Conservation (phyloP, 2,113 vertebrate genomes). For the Cinclus mexicanus region DNA sequence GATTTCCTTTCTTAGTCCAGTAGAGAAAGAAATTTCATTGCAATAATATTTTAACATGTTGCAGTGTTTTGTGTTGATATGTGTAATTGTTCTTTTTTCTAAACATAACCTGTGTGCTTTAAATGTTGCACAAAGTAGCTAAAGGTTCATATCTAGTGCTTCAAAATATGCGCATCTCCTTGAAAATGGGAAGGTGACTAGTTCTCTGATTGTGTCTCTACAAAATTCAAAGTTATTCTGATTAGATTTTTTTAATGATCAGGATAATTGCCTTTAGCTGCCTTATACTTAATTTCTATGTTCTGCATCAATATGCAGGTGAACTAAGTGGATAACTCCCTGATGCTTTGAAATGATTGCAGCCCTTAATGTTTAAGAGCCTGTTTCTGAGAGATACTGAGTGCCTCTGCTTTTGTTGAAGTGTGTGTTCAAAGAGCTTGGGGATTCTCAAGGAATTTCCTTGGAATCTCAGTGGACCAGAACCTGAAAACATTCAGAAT, state of each 20-base stretch:
- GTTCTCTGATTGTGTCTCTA: constrained; percentile 29
- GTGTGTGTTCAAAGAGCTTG: neutral
- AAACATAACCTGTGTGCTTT: neutral
- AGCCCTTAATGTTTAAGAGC: neutral
- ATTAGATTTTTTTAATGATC: constrained; percentile 49
- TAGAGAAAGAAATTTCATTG: neutral
- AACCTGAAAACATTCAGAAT: neutral
- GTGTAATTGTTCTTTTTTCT: neutral
- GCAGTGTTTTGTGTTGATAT: neutral
- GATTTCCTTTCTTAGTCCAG: neutral
- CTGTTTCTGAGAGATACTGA: neutral
- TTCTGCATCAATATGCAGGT: constrained; percentile 48
- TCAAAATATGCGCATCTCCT: constrained; percentile 6
- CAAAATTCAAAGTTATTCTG: constrained; percentile 52
- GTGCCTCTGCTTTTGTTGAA: neutral
- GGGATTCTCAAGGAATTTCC: neutral
- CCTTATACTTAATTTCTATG: neutral
- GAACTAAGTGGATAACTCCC: neutral
- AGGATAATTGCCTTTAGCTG: constrained; percentile 55
- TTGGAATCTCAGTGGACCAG: neutral
- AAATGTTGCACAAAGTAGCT: neutral
- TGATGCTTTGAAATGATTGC: constrained; percentile 11
- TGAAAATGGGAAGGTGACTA: constrained; percentile 54
- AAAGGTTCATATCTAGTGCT: neutral
- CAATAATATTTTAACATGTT: neutral